phyloP scores from a whole-genome alignment of 2,113 vertebrate genomes.

The Narcine bancroftii region DNA sequence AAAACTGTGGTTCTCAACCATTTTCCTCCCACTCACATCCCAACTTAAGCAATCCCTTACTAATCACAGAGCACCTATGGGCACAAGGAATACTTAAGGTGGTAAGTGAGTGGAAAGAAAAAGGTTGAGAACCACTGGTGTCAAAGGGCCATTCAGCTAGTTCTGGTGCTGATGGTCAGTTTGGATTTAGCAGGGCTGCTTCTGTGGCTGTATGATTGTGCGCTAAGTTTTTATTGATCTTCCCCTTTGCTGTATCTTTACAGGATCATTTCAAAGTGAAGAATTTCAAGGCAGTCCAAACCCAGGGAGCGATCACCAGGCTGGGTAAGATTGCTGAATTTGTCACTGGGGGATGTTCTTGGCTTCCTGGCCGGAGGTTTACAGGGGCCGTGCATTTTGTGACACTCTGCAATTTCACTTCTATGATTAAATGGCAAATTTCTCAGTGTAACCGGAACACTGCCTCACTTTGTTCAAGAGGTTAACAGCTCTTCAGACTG shows the following conservation, averaged over 20 bases:
- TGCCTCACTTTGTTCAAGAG: background rate
- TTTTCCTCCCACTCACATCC: no score
- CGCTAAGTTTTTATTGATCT: background rate
- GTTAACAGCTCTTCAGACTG: background rate
- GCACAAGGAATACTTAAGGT: no score
- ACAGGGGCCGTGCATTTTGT: background rate
- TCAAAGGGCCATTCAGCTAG: no score
- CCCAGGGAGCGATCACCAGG: background rate
- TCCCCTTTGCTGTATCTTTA: background rate
- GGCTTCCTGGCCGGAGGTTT: background rate
- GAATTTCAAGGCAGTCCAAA: background rate
- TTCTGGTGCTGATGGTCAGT: no score
- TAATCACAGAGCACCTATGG: no score
- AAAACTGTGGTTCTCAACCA: no score
- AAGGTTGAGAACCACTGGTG: no score
- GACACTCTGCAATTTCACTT: background rate
- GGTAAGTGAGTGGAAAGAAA: no score
- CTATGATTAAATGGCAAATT: background rate
- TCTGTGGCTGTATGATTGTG: no score
- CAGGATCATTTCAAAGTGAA: background rate
- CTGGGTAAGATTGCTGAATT: background rate
- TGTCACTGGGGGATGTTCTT: background rate
- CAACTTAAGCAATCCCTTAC: no score
- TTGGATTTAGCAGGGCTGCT: no score
- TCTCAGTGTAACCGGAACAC: background rate